Conservation (phyloP, 2,888 invertebrate species). For the Parnassius orleans region DNA sequence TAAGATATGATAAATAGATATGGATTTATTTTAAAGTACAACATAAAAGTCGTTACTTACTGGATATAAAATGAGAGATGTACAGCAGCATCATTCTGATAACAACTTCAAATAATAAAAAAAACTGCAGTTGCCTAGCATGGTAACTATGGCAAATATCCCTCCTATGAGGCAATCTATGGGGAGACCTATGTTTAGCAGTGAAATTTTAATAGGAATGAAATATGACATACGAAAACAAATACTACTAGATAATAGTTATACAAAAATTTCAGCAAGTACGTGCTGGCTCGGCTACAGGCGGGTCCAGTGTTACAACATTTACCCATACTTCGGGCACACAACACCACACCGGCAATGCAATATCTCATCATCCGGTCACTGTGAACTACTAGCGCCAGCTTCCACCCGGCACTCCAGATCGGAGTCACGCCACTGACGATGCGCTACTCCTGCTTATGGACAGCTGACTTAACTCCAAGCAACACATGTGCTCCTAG, state of each 20-base stretch:
- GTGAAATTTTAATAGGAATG: too few relatives aligned
- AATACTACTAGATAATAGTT: neutral
- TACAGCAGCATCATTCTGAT: too few relatives aligned
- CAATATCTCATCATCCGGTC: slow-evolving; percentile 69
- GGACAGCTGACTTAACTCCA: slow-evolving; percentile 12
- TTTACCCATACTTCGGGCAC: slow-evolving; percentile 51
- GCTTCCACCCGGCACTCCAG: slow-evolving; percentile 6
- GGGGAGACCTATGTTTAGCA: too few relatives aligned
- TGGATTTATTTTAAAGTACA: too few relatives aligned
- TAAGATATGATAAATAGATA: too few relatives aligned
- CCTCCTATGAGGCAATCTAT: too few relatives aligned
- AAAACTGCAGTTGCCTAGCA: too few relatives aligned
- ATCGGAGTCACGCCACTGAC: slow-evolving; percentile 5
- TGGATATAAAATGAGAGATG: too few relatives aligned
- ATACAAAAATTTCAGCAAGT: slow-evolving; percentile 47
- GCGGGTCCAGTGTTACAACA: slow-evolving; percentile 41
- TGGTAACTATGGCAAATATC: too few relatives aligned
- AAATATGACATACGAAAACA: too few relatives aligned
- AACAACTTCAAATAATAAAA: too few relatives aligned
- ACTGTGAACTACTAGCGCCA: slow-evolving; percentile 71
- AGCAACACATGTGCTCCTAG: slow-evolving; percentile 2
- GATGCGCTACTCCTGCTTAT: slow-evolving; percentile 5
- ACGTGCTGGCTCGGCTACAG: slow-evolving; percentile 42
- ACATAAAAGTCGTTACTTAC: too few relatives aligned
- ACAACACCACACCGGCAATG: slow-evolving; percentile 56